Base-by-base conservation (phyloP, 2,888 invertebrate genomes). In the Timema cristinae region DNA sequence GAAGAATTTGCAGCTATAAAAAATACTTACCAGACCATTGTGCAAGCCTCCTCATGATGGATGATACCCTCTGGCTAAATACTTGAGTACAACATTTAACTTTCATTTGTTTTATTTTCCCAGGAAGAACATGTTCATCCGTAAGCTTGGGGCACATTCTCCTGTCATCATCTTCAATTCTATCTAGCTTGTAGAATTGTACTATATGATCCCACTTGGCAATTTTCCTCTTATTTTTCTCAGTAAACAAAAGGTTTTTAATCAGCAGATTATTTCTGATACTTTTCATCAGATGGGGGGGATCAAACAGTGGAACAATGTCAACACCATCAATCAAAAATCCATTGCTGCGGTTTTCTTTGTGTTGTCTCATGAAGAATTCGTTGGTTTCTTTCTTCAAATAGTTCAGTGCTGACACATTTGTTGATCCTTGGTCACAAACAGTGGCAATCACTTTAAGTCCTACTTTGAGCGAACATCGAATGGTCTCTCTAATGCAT, bases 281-380 rank as follows among this genome's bases (percentile, higher is more conserved):
- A 13, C 63, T 32, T 63, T 63, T 63, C 47, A 63, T 47, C 16
- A 63, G 48, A 47, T 63, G 63, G 13, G 47, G 63, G 6, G 11
- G 47, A 63, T 63, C 63, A 63, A 47, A 63, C 63, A 63, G 47
- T 11, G 47, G 5, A 10, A 63, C 13, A 6, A 63, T 63, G 11
- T 63, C 63, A 47, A 47, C 47, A 11, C 63, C 63, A 63, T 63
- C 47, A 9, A 63, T 48, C 32, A 63, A 63, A 59, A 63, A 63
- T 5, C 63, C 63, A 9, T 11, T 7, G 48, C 63, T 63, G 13
- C 32, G 47, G 32, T 63, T 63, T n/a, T 63, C 63, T 13, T 47
- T 9, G 13, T 63, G 32, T 15, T 63, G 32, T 13, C 13, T 63
- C 9, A 63, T 7, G 63, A 32, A 63, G 32, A 10, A 32, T 47